Conservation (phyloP, 2,888 invertebrate species). For the Eilema caniola region DNA sequence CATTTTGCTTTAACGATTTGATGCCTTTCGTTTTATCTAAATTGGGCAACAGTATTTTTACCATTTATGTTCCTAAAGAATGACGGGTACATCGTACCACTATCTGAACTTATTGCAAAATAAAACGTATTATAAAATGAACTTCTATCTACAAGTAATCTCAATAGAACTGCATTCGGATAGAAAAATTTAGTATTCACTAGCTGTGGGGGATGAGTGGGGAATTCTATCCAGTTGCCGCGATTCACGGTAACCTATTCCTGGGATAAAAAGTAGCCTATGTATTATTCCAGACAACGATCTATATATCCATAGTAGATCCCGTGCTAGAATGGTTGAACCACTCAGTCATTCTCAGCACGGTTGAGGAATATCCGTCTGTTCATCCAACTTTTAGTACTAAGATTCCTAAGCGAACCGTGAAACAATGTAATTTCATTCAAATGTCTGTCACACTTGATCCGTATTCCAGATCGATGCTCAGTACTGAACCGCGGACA, state of each 20-base stretch:
- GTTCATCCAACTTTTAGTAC: not conserved
- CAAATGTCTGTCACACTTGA: constrained; percentile 29
- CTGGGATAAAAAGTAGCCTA: not conserved
- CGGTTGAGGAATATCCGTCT: not conserved
- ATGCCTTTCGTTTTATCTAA: not conserved
- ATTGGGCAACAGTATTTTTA: not conserved
- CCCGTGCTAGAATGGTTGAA: too few relatives aligned
- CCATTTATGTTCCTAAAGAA: not conserved
- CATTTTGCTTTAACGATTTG: constrained; percentile 12
- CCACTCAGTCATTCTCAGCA: too few relatives aligned
- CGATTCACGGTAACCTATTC: not conserved
- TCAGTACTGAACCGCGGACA: too few relatives aligned
- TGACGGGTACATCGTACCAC: too few relatives aligned
- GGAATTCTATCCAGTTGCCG: not conserved
- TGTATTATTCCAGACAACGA: not conserved
- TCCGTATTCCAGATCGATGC: constrained; percentile 6
- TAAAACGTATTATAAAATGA: constrained; percentile 1
- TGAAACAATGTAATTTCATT: constrained; percentile 23
- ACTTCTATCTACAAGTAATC: not conserved
- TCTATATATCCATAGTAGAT: not conserved
- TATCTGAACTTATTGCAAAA: not conserved
- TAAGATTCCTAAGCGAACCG: constrained; percentile 5
- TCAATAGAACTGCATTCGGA: not conserved
- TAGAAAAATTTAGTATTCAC: not conserved
- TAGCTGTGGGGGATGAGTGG: not conserved